phyloP scores from a whole-genome alignment of 2,113 vertebrate genomes.

The Sinocyclocheilus rhinocerous region DNA sequence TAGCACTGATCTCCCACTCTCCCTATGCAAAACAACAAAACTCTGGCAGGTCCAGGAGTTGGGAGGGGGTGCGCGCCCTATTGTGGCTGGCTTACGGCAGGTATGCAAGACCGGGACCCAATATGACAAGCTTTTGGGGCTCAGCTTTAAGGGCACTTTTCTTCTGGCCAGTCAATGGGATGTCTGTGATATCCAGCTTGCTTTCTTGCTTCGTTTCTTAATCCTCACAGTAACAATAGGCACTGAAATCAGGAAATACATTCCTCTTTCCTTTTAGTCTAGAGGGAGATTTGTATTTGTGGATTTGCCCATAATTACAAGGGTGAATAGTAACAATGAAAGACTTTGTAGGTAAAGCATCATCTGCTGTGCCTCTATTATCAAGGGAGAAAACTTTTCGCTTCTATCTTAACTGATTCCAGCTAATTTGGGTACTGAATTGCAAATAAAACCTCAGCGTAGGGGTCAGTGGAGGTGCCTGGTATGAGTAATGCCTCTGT shows the following conservation, averaged over 20 bases:
- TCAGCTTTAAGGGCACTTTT: slow-evolving; percentile 56
- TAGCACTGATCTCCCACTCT: slow-evolving; percentile 72
- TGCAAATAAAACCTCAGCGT: slow-evolving; percentile 17
- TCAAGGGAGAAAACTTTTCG: slow-evolving; percentile 58
- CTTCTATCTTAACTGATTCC: slow-evolving; percentile 68
- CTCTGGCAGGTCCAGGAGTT: slow-evolving; percentile 45
- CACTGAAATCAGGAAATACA: slow-evolving; percentile 25
- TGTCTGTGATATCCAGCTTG: slow-evolving; percentile 39
- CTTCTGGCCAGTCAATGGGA: slow-evolving; percentile 60
- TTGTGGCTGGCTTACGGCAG: slow-evolving; percentile 63
- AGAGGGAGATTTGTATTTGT: slow-evolving; percentile 58
- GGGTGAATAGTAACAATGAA: slow-evolving; percentile 45
- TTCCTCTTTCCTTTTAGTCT: slow-evolving; percentile 33
- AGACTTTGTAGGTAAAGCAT: slow-evolving; percentile 14
- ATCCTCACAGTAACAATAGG: slow-evolving; percentile 44
- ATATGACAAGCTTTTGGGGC: slow-evolving; percentile 54
- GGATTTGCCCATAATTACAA: slow-evolving; percentile 61
- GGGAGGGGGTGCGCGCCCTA: slow-evolving; percentile 40
- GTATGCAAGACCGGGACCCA: slow-evolving; percentile 51
- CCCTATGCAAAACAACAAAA: slow-evolving; percentile 69
- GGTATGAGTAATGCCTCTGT: slow-evolving; percentile 48
- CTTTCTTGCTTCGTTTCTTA: slow-evolving; percentile 43
- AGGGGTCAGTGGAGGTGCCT: slow-evolving; percentile 12
- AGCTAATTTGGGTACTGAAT: slow-evolving; percentile 41
- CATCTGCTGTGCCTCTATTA: slow-evolving; percentile 27